Evolutionary conservation across 2,797 vertebrate species (phyloP).

Genomic region (Malacoctenus gilli): DNA sequence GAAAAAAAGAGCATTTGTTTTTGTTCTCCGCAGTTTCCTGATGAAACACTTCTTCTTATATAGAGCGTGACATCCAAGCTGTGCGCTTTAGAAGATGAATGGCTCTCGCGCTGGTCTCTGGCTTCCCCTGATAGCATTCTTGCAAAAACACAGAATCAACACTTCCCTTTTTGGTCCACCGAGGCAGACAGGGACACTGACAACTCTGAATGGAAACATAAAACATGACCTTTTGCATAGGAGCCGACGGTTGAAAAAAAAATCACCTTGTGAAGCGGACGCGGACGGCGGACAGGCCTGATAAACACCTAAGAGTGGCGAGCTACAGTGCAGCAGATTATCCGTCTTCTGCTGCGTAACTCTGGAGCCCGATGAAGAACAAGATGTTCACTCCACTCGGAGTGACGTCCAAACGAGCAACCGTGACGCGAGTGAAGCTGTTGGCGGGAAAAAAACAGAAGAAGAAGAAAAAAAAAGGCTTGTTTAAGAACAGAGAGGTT

Average conservation of each 20-base stretch:
- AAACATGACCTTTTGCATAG: slow-evolving; percentile 79
- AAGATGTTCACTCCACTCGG: slow-evolving; percentile 10
- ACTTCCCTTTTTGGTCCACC: slow-evolving; percentile 47
- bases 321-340: slow-evolving; percentile 48
- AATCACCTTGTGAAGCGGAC: slow-evolving; percentile 29
- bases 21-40: slow-evolving; percentile 32
- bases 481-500: slow-evolving; percentile 13
- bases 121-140: slow-evolving; percentile 62
- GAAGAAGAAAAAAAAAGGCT: no score
- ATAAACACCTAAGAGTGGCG: slow-evolving; percentile 51
- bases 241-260: slow-evolving; percentile 59
- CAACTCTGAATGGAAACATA: slow-evolving; percentile 52
- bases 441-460: slow-evolving; percentile 4
- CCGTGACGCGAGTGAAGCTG: slow-evolving; percentile 20
- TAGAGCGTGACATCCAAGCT: slow-evolving; percentile 54
- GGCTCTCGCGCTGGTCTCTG: slow-evolving; percentile 49
- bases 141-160: slow-evolving; percentile 49
- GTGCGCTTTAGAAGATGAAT: slow-evolving; percentile 65
- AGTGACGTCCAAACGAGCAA: slow-evolving; percentile 52
- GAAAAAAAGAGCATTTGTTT: slow-evolving; percentile 24
- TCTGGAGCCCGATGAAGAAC: slow-evolving; percentile 13
- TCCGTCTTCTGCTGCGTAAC: slow-evolving; percentile 44
- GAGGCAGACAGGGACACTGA: slow-evolving; percentile 49
- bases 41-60: slow-evolving; percentile 49
- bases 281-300: slow-evolving; percentile 35